Percentiles rank a stretch among this genome's conserved stretches.
These are phyloP conservation scores for Dysidea cf. avara DNA, from an alignment of 37 sponge, comb jelly and placozoan genomes.

Conservation along the genomic window DNA sequence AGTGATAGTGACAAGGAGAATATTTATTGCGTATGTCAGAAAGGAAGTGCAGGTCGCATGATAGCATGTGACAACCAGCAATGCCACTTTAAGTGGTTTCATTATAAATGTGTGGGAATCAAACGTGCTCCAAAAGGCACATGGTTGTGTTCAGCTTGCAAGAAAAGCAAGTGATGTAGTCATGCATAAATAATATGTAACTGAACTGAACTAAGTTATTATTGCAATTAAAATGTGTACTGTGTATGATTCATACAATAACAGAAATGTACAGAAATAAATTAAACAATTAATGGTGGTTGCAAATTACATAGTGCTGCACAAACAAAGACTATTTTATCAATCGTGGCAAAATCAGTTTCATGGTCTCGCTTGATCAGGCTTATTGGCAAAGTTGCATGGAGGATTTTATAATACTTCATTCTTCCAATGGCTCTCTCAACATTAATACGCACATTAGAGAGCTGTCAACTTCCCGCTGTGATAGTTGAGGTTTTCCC, in stretches of 20 bases:
- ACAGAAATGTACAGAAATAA: no score
- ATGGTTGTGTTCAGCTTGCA: constrained; percentile 5
- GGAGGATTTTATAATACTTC: constrained; percentile 47
- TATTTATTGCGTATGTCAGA: constrained; percentile 5
- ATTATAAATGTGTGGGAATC: constrained; percentile 32
- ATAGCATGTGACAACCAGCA: constrained; percentile 12
- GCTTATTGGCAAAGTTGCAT: constrained; percentile 26
- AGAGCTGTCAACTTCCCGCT: constrained; percentile 3
- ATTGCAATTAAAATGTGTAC: neutral
- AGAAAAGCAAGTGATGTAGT: no score
- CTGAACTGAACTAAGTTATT: neutral
- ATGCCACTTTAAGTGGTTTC: constrained; percentile 8
- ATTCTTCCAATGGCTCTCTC: constrained; percentile 45
- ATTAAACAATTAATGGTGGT: neutral
- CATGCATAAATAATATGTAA: neutral
- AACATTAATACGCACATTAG: constrained; percentile 16
- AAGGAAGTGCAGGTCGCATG: constrained; percentile 4
- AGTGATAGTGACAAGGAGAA: no score
- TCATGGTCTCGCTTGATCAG: constrained; percentile 27
- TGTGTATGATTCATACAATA: no score
- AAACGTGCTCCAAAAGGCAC: constrained; percentile 9
- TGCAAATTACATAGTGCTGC: constrained; percentile 27
- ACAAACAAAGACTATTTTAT: constrained; percentile 28
- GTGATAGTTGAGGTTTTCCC: neutral
- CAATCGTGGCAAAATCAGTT: constrained; percentile 12